Base-by-base conservation (phyloP, 2,113 vertebrate genomes). In the Bubo blakistoni region DNA sequence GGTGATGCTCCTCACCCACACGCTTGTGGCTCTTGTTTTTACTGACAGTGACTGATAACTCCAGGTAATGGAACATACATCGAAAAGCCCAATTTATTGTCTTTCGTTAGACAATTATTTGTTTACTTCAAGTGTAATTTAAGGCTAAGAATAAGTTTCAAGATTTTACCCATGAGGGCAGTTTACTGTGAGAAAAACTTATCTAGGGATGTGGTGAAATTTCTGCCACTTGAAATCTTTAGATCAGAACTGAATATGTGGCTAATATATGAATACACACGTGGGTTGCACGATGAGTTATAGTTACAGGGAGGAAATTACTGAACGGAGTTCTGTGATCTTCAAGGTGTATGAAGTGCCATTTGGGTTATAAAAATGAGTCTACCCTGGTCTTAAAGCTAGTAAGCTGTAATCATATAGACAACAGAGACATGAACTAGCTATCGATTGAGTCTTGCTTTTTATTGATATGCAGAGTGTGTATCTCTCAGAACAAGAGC, bases 21-120 rank as follows among this genome's bases (percentile, higher is more conserved):
- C 0, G 0, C n/a, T 24, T 20, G 36, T 57, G 40, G 7, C 10
- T 76, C 6, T 59, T 52, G 52, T 44, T 46, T 59, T 54, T 74
- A 30, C 49, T 70, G 38, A 25, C 49, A 69, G 58, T 1, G 2
- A 5, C 44, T 34, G 25, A 13, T 21, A 40, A 32, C 38, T 67
- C 21, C 29, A 49, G 34, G 12, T 44, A 44, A 57, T 6, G 27
- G 29, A 57, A 21, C 20, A 40, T 21, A 29, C 5, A 30, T 25
- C 42, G 13, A 69, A 34, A 78, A 17, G 11, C 36, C 26, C 7
- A 1, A 1, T 49, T 88, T 54, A 32, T 76, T 58, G 15, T 46
- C 42, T 57, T 55, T 32, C 61, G 74, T 29, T 61, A 27, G 26
- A 29, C 7, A 70, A 21, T 47, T 34, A 7, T 32, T 62, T 79